Conservation (phyloP, 1,140 invertebrate genomes). For the Calephelis nemesis region DNA sequence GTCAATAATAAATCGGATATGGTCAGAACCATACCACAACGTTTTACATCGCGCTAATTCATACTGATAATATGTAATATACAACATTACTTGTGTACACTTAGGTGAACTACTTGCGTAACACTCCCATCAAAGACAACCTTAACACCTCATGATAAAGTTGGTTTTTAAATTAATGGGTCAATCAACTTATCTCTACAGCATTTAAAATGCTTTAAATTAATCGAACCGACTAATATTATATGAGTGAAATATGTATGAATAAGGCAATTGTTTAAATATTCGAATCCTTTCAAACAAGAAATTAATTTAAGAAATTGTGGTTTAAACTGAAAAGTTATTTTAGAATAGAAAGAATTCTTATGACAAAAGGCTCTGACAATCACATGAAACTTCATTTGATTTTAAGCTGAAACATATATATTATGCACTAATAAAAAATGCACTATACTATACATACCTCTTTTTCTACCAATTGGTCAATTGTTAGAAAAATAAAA, state of each 20-base stretch:
- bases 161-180: constrained; percentile 9
- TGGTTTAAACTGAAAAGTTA: too few relatives aligned
- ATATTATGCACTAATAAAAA: too few relatives aligned
- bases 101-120: constrained; percentile 7
- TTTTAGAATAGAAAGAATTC: too few relatives aligned
- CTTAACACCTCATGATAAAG: constrained; percentile 24
- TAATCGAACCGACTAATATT: constrained; percentile 6
- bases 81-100: constrained; percentile 28
- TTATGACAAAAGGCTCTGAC: too few relatives aligned
- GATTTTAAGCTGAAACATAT: too few relatives aligned
- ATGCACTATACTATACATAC: too few relatives aligned
- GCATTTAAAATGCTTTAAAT: constrained; percentile 42
- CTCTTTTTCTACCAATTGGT: too few relatives aligned
- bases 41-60: constrained; percentile 19
- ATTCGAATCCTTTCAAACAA: not conserved
- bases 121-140: constrained; percentile 20
- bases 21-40: constrained; percentile 33
- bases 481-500: too few relatives aligned
- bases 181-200: constrained; percentile 11
- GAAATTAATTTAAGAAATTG: not conserved
- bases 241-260: not conserved
- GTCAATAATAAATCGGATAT: constrained; percentile 66
- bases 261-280: constrained; percentile 6
- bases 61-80: constrained; percentile 32
- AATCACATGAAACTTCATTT: too few relatives aligned